These are phyloP conservation scores for Scaptomyza parva DNA, from an alignment of 2,888 invertebrate genomes.

Conservation along the genomic window DNA sequence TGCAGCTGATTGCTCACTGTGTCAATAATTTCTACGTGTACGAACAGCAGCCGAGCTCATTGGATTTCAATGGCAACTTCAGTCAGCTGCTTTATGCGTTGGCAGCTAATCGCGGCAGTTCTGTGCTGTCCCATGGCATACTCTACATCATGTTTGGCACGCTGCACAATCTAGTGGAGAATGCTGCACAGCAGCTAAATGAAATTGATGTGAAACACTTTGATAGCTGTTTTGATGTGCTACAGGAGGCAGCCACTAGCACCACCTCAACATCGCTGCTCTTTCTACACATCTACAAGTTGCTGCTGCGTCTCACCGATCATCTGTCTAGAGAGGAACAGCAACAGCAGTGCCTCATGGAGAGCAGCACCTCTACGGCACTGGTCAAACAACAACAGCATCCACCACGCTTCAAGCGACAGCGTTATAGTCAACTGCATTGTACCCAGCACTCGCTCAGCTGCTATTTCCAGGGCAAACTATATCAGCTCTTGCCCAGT, in stretches of 20 bases:
- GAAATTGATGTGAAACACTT: slow-evolving; percentile 76
- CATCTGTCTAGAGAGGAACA: slow-evolving; percentile 75
- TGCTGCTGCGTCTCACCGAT: slow-evolving; percentile 78
- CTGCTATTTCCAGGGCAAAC: slow-evolving; percentile 82
- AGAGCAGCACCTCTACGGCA: slow-evolving; percentile 59
- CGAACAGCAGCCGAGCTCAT: slow-evolving; percentile 67
- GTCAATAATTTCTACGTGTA: slow-evolving; percentile 81
- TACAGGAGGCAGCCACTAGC: slow-evolving; percentile 59
- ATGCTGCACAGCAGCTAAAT: slow-evolving; percentile 46
- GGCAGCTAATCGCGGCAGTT: slow-evolving; percentile 63
- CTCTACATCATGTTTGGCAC: slow-evolving; percentile 82
- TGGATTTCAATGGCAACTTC: slow-evolving; percentile 76
- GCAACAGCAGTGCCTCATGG: slow-evolving; percentile 54
- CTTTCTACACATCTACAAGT: slow-evolving; percentile 71
- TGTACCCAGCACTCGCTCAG: slow-evolving; percentile 69
- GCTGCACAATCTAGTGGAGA: slow-evolving; percentile 79
- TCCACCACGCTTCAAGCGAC: slow-evolving; percentile 48
- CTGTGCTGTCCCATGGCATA: slow-evolving; percentile 71
- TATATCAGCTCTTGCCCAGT: slow-evolving; percentile 74
- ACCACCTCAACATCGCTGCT: slow-evolving; percentile 38
- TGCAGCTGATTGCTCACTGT: slow-evolving; percentile 79
- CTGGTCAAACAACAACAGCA: slow-evolving; percentile 51
- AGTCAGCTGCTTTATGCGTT: slow-evolving; percentile 69
- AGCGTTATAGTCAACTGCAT: slow-evolving; percentile 70
- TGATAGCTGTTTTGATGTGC: slow-evolving; percentile 73